Conservation (phyloP, 1,140 invertebrate species). For the Calephelis virginiensis region DNA sequence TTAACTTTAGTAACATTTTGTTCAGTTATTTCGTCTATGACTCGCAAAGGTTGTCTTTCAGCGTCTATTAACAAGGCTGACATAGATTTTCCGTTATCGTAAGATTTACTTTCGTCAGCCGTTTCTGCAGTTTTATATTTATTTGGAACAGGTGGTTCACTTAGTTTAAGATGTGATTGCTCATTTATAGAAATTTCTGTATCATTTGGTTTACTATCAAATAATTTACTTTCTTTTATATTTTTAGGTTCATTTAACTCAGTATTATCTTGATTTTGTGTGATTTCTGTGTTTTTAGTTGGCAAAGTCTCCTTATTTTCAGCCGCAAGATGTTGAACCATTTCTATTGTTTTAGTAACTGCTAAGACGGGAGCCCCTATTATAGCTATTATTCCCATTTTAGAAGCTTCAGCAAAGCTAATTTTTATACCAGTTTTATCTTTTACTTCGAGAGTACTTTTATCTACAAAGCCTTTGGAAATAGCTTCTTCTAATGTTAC, state of each 20-base stretch:
- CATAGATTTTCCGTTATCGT: slow-evolving; percentile 45
- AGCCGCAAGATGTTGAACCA: slow-evolving; percentile 75
- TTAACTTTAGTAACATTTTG: slow-evolving; percentile 62
- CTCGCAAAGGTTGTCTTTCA: slow-evolving; percentile 65
- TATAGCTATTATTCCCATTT: slow-evolving; percentile 85
- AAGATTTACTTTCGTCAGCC: neutral
- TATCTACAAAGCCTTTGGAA: slow-evolving; percentile 86
- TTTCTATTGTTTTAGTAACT: slow-evolving; percentile 78
- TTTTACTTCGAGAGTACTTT: slow-evolving; percentile 84
- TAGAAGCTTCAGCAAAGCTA: slow-evolving; percentile 85
- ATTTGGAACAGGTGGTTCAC: neutral
- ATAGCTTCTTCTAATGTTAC: slow-evolving; percentile 89
- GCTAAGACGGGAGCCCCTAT: slow-evolving; percentile 85
- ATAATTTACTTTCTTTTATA: too few relatives aligned
- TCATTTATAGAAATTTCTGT: too few relatives aligned
- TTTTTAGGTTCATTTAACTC: too few relatives aligned
- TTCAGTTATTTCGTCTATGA: slow-evolving; percentile 71
- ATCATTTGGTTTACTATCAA: too few relatives aligned
- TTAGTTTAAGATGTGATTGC: slow-evolving; percentile 50
- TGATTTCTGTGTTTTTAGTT: neutral
- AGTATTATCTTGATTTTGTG: neutral
- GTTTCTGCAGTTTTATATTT: neutral
- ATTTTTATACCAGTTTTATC: slow-evolving; percentile 83
- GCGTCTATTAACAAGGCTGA: slow-evolving; percentile 64
- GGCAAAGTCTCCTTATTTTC: slow-evolving; percentile 78